These are phyloP conservation scores for Trogon surrucura DNA, from an alignment of 2,113 vertebrate genomes.

Conservation along the genomic window DNA sequence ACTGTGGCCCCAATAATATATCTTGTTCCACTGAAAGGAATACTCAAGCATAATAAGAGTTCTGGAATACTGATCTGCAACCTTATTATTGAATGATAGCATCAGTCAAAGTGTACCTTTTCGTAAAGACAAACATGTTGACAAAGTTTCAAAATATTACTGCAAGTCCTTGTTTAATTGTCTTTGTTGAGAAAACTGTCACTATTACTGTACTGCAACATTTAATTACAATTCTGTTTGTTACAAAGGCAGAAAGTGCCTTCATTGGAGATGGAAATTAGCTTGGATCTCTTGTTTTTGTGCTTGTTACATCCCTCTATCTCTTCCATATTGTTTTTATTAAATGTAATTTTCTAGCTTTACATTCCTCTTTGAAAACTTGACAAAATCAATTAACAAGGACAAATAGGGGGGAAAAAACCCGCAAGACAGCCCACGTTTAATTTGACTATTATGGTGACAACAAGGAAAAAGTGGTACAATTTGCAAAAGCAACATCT, in stretches of 20 bases:
- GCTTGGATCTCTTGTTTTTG: conserved; percentile 48
- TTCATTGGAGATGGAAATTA: conserved; percentile 38
- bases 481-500: background rate
- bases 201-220: conserved; percentile 24
- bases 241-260: conserved; percentile 19
- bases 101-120: background rate
- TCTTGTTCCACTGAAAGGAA: background rate
- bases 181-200: conserved; percentile 41
- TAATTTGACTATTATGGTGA: background rate
- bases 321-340: background rate
- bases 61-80: background rate
- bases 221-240: conserved; percentile 45
- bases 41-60: background rate
- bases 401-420: background rate
- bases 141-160: conserved; percentile 4
- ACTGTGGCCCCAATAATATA: no score
- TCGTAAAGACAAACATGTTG: conserved; percentile 26
- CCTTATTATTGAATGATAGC: background rate
- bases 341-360: background rate
- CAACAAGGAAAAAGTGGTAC: background rate
- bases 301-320: conserved; percentile 21
- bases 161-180: conserved; percentile 36
- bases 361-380: background rate
- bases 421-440: background rate
- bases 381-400: background rate